Conservation (phyloP, 2,113 vertebrate species). For the Morone saxatilis region DNA sequence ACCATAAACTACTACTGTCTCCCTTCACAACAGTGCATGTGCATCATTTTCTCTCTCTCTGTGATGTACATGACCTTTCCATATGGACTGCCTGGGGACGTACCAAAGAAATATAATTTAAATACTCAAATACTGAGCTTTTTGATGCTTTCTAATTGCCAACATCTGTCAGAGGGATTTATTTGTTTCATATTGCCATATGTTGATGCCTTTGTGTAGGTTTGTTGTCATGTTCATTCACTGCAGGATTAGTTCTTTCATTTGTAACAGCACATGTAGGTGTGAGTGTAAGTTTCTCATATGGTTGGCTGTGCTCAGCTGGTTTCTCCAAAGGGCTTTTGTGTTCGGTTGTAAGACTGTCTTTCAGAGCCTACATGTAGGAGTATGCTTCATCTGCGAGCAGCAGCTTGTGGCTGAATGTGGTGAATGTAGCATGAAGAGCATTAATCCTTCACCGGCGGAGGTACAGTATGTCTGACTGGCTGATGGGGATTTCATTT, state of each 20-base stretch:
- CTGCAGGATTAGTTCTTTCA: conserved; percentile 43
- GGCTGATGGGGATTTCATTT: conserved; percentile 78
- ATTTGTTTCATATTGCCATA: conserved; percentile 28
- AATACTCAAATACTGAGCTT: conserved; percentile 57
- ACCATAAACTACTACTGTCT: conserved; percentile 43
- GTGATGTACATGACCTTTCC: conserved; percentile 67
- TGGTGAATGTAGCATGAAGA: conserved; percentile 69
- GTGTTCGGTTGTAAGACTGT: conserved; percentile 35
- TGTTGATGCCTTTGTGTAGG: neutral
- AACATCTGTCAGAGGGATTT: conserved; percentile 69
- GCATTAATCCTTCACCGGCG: conserved; percentile 71
- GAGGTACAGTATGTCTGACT: conserved; percentile 64
- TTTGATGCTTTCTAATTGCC: conserved; percentile 66
- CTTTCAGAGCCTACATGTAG: conserved; percentile 32
- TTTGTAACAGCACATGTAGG: conserved; percentile 46
- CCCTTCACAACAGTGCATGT: conserved; percentile 12
- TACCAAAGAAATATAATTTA: conserved; percentile 57
- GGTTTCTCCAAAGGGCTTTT: conserved; percentile 54
- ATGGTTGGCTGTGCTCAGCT: conserved; percentile 29
- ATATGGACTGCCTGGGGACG: conserved; percentile 65
- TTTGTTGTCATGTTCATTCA: conserved; percentile 22
- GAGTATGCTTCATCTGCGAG: conserved; percentile 41
- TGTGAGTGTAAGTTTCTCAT: conserved; percentile 34
- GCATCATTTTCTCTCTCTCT: conserved; percentile 24
- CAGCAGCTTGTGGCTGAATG: conserved; percentile 66